Base-by-base conservation (phyloP, 2,888 invertebrate species). In the Coronaproctus castanopsis region DNA sequence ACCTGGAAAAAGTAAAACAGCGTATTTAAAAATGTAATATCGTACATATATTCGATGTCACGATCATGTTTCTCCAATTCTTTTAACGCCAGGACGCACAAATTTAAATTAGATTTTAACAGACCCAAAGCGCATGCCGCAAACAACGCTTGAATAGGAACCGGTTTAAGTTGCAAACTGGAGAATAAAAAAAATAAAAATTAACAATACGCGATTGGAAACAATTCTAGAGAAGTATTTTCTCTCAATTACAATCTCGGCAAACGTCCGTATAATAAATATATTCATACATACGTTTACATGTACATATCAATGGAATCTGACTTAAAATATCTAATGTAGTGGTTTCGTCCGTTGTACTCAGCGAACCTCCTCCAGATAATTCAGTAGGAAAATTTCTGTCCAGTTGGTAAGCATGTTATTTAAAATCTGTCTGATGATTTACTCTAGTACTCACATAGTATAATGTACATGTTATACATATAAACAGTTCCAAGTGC, bases 51-150 rank as follows among this genome's bases (percentile, higher is more conserved):
- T 58, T 78, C 72, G 54, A 72, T 72, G 59, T 79, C 72, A 66
- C 78, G 77, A 66, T 79, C 77, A 67, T 81, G 78, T 55, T 75
- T 75, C 57, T 77, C 73, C 48, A 92, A 72, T 71, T 90, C 88
- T 57, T 80, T 76, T 18, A 88, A 69, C 58, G 86, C 85, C 57
- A 87, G 76, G 63, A 78, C 76, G 1, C 82, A 79, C 57, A 91
- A 74, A 67, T 83, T 80, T 60, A 76, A 71, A 68, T 91, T 89
- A 24, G 78, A 74, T 69, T 87, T 83, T 18, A 88, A 73, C 62
- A 90, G 75, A 18, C 87, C 89, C 55, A 90, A 72, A 0, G 88
- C 80, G 69, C 86, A 84, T 48, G 87, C 80, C 1, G 89, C 87
- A 68, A 85, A 80, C 52, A 89, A 74, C 57, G 85, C 86, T 70